Percentiles rank a stretch among this genome's conserved stretches.
These are phyloP conservation scores for Carettochelys insculpta DNA, from an alignment of 2,113 vertebrate genomes.

Conservation along the genomic window DNA sequence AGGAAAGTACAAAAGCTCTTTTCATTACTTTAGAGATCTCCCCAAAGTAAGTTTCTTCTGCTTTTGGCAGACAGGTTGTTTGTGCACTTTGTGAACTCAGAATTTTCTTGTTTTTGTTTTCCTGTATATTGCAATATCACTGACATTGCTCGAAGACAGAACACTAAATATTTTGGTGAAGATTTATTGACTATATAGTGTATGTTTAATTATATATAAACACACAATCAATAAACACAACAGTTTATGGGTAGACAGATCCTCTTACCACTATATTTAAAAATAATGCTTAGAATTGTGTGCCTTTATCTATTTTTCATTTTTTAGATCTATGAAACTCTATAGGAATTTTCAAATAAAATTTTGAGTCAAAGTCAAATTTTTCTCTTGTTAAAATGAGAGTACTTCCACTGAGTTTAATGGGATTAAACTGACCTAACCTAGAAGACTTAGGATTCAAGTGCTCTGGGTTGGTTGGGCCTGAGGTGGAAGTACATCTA, in stretches of 20 bases:
- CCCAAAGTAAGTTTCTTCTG: not conserved
- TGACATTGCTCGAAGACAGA: not conserved
- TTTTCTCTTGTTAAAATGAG: not conserved
- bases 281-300: not conserved
- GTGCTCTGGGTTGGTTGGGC: not conserved
- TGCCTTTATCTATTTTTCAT: not conserved
- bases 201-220: too few species aligned
- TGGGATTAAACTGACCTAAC: not conserved
- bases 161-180: not conserved
- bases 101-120: not conserved
- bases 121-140: not conserved
- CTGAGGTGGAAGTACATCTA: not conserved
- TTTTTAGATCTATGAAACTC: not conserved
- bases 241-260: too few species aligned
- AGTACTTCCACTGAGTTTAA: not conserved
- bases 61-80: not conserved
- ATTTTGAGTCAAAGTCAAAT: not conserved
- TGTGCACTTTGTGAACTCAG: not conserved
- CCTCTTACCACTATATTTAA: not conserved
- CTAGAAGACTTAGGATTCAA: not conserved
- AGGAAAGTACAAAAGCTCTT: not conserved
- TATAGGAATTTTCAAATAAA: not conserved
- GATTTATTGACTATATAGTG: not conserved
- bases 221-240: too few species aligned
- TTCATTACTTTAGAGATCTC: slow-evolving; percentile 10